phyloP scores from a whole-genome alignment of 2,113 vertebrate species.

The Patagioenas fasciata region DNA sequence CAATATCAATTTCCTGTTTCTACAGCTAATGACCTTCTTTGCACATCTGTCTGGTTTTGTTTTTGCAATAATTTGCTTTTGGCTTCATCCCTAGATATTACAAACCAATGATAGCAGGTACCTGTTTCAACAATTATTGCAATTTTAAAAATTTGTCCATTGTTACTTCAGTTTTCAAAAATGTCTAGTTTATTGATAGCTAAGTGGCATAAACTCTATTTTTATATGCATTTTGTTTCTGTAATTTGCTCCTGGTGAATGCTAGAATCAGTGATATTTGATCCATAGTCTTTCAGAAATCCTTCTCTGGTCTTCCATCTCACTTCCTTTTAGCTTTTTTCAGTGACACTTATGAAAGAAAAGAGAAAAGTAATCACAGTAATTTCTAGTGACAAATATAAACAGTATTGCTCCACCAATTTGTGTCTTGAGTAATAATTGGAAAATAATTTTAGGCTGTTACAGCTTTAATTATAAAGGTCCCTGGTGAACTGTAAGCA shows the following conservation, averaged over 20 bases:
- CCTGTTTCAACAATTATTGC: neutral
- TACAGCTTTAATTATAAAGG: conserved; percentile 23
- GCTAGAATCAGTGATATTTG: neutral
- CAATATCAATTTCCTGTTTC: neutral
- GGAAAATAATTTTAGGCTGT: conserved; percentile 30
- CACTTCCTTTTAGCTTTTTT: neutral
- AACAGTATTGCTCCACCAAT: neutral
- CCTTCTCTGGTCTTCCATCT: neutral
- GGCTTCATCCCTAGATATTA: neutral
- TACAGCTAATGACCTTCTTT: neutral
- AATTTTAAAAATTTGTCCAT: neutral
- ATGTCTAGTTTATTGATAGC: neutral
- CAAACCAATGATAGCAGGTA: neutral
- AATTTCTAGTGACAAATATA: conserved; percentile 20
- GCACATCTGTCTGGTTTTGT: neutral
- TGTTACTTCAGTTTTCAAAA: neutral
- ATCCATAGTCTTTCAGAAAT: neutral
- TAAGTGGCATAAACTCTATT: neutral
- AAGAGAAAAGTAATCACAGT: neutral
- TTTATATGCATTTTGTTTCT: neutral
- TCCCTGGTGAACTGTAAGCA: neutral
- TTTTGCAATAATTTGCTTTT: conserved; percentile 17
- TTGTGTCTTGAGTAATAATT: conserved; percentile 13
- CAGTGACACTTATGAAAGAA: neutral
- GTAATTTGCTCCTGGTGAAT: neutral